Conservation (phyloP, 2,888 invertebrate genomes). For the Mythimna vitellina region DNA sequence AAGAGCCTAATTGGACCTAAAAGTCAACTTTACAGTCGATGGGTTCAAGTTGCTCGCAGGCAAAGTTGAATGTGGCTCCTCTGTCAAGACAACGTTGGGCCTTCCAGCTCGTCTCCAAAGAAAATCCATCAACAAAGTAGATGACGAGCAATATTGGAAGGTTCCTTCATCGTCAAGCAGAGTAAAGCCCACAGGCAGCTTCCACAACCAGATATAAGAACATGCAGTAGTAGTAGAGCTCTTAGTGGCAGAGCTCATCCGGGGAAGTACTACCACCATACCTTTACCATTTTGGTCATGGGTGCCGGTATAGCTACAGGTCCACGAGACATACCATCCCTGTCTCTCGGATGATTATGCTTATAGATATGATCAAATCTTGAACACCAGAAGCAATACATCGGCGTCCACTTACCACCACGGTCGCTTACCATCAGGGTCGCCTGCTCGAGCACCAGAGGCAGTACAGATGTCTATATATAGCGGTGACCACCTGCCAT, state of each 20-base stretch:
- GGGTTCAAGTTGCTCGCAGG: background rate
- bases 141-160: background rate
- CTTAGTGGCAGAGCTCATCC: background rate
- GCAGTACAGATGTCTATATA: too few relatives aligned
- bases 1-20: background rate
- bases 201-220: background rate
- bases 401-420: background rate
- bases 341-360: slow-evolving; percentile 1
- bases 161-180: background rate
- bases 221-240: slow-evolving; percentile 1
- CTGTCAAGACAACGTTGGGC: background rate
- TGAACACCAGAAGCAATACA: background rate
- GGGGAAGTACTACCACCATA: slow-evolving; percentile 6
- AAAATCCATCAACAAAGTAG: background rate
- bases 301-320: background rate
- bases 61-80: background rate
- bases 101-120: background rate
- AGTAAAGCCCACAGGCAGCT: background rate
- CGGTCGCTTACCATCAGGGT: too few relatives aligned
- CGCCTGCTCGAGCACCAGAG: too few relatives aligned
- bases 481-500: too few relatives aligned
- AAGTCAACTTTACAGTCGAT: background rate
- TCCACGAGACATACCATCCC: background rate
- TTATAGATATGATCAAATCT: background rate
- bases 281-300: background rate